These are phyloP conservation scores for Nemotelus nigrinus DNA, from an alignment of 2,888 invertebrate genomes.

Conservation along the genomic window DNA sequence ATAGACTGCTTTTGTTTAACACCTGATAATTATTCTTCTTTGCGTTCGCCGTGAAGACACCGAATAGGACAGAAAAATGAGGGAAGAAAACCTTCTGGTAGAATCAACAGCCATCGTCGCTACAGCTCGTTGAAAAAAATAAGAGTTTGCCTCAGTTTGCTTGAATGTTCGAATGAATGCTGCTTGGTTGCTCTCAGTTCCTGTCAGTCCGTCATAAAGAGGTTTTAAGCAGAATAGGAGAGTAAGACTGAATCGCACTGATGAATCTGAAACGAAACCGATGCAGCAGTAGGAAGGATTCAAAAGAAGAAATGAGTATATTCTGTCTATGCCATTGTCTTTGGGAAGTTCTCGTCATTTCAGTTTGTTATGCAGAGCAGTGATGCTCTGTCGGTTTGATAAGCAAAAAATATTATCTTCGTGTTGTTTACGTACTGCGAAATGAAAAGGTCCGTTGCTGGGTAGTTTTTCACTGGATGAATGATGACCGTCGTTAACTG, in stretches of 20 bases:
- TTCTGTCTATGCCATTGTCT: constrained; percentile 20
- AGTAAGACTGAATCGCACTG: neutral
- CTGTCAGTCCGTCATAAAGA: neutral
- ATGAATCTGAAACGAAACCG: neutral
- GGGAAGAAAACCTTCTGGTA: constrained; percentile 10
- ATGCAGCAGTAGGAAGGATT: neutral
- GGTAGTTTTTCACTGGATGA: neutral
- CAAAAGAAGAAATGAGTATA: neutral
- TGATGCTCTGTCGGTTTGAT: too few relatives aligned
- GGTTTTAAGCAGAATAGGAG: too few relatives aligned
- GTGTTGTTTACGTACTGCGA: too few relatives aligned
- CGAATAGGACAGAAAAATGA: constrained; percentile 2
- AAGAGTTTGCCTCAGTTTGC: neutral
- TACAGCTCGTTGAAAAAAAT: neutral
- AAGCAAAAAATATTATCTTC: too few relatives aligned
- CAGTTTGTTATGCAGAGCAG: neutral
- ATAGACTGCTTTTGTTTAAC: constrained; percentile 33
- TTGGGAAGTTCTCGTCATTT: neutral
- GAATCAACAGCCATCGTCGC: constrained; percentile 9
- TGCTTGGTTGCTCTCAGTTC: neutral
- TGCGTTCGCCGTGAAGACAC: constrained; percentile 1
- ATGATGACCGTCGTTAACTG: neutral
- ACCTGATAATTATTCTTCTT: constrained; percentile 29
- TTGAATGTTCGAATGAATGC: neutral
- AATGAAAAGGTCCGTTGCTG: neutral